phyloP scores from a whole-genome alignment of 1,140 invertebrate genomes.

The Heliothis virescens region DNA sequence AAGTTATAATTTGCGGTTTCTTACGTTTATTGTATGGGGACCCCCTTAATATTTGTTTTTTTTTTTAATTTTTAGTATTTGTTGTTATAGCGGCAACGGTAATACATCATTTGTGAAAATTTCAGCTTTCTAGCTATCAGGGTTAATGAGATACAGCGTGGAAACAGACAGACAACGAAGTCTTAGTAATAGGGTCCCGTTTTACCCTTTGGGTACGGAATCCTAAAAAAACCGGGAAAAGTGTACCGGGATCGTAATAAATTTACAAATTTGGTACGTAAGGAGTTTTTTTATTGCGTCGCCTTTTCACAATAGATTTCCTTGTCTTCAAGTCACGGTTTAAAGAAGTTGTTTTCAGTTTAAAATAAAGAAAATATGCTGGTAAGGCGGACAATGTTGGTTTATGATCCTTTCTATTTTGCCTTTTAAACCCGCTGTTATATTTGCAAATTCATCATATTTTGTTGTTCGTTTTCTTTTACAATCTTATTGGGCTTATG shows the following conservation, averaged over 20 bases:
- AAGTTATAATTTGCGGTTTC: no score
- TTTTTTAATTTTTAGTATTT: no score
- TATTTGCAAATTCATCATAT: background rate
- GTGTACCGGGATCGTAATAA: conserved; percentile 8
- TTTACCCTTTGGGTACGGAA: no score
- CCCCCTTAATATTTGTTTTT: no score
- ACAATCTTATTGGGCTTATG: background rate
- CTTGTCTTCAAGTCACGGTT: conserved; percentile 5
- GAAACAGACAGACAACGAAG: no score
- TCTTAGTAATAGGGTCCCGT: no score
- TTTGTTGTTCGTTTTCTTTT: background rate
- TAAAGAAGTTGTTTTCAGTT: conserved; percentile 28
- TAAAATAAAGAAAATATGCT: conserved; percentile 28
- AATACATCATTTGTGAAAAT: no score
- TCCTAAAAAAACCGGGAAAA: background rate
- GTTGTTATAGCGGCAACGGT: no score
- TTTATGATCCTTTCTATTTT: background rate
- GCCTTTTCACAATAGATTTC: conserved; percentile 33
- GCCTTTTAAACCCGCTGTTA: background rate
- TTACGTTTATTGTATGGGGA: no score
- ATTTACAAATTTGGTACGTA: conserved; percentile 36
- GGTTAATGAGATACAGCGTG: no score
- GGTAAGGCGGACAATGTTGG: background rate
- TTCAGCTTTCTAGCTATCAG: no score
- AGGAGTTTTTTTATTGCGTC: conserved; percentile 16